phyloP scores from a whole-genome alignment of 2,797 vertebrate genomes.

The Furcifer pardalis region DNA sequence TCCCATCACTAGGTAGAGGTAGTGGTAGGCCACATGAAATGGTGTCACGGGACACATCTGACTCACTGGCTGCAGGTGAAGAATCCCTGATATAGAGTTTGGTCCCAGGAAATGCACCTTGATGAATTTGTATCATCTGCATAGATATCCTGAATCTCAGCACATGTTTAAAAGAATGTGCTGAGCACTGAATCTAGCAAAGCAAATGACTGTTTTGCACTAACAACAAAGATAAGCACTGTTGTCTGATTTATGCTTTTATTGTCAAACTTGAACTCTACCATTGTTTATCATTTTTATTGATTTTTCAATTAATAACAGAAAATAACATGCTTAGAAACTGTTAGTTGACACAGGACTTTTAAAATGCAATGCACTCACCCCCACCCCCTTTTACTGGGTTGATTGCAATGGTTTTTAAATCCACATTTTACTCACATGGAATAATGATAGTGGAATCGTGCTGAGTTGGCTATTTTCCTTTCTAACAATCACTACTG shows the following conservation, averaged over 20 bases:
- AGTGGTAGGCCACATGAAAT: too few species aligned
- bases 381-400: background rate
- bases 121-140: background rate
- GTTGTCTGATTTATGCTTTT: background rate
- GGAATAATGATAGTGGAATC: background rate
- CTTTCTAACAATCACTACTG: too few species aligned
- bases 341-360: background rate
- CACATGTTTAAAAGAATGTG: background rate
- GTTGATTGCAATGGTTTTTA: background rate
- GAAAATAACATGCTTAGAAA: background rate
- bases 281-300: conserved; percentile 21
- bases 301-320: conserved; percentile 17
- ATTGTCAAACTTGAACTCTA: background rate
- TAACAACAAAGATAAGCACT: background rate
- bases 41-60: too few species aligned
- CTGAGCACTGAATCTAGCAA: background rate
- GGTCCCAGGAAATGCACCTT: background rate
- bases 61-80: too few species aligned
- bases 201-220: background rate
- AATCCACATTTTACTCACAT: background rate
- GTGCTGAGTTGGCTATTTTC: too few species aligned
- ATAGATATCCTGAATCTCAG: background rate
- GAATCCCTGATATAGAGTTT: background rate
- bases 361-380: background rate
- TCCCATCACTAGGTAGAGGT: too few species aligned